Conservation (phyloP, 2,888 invertebrate genomes). For the Netelia inedita region DNA sequence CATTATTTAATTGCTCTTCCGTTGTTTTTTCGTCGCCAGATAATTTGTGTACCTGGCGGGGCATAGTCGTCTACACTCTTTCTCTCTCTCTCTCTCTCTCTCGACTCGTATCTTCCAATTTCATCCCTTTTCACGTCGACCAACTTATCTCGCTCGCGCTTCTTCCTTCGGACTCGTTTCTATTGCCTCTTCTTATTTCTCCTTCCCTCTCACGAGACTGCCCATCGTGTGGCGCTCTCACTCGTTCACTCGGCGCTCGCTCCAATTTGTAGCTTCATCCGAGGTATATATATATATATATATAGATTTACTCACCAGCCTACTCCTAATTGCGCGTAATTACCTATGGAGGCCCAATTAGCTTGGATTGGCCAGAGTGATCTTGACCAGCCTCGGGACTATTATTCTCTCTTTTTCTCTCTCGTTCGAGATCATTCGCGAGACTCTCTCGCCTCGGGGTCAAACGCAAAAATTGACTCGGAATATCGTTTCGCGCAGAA, state of each 20-base stretch:
- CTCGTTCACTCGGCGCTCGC: slow-evolving; percentile 66
- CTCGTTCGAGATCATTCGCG: slow-evolving; percentile 70
- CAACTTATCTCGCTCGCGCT: slow-evolving; percentile 24
- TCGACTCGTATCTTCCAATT: slow-evolving; percentile 55
- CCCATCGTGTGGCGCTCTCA: slow-evolving; percentile 30
- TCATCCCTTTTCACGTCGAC: slow-evolving; percentile 54
- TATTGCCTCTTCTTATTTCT: slow-evolving; percentile 62
- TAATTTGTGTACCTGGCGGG: slow-evolving; percentile 84
- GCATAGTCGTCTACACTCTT: slow-evolving; percentile 64
- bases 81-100: slow-evolving; percentile 21
- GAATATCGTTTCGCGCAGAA: slow-evolving; percentile 16
- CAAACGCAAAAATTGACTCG: slow-evolving; percentile 50
- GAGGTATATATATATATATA: slow-evolving; percentile 2
- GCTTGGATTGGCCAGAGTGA: slow-evolving; percentile 80
- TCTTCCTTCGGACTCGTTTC: slow-evolving; percentile 48
- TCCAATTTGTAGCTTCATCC: slow-evolving; percentile 77
- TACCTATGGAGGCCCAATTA: slow-evolving; percentile 83
- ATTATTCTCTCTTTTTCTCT: slow-evolving; percentile 49
- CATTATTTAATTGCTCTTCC: slow-evolving; percentile 83
- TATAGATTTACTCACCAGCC: slow-evolving; percentile 70
- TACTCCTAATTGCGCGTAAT: slow-evolving; percentile 84
- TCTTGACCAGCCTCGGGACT: slow-evolving; percentile 76
- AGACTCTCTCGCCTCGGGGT: slow-evolving; percentile 57
- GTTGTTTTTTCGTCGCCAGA: slow-evolving; percentile 78
- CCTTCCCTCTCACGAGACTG: slow-evolving; percentile 29